phyloP scores from a whole-genome alignment of 2,113 vertebrate species.

The Mixornis gularis region DNA sequence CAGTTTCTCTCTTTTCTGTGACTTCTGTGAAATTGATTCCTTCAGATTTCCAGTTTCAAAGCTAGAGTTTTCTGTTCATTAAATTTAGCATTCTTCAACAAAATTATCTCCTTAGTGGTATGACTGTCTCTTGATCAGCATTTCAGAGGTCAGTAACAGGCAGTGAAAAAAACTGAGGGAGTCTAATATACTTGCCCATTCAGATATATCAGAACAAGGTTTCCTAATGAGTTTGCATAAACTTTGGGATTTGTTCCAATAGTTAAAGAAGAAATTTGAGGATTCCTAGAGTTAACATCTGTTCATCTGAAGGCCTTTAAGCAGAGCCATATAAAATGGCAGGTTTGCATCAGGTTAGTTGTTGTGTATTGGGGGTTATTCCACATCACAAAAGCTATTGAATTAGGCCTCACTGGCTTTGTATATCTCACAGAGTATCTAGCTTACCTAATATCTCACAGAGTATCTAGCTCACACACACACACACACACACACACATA shows the following conservation, averaged over 20 bases:
- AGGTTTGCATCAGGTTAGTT: not conserved
- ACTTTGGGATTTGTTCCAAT: not conserved
- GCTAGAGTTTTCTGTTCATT: not conserved
- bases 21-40: constrained; percentile 1
- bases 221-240: not conserved
- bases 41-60: not conserved
- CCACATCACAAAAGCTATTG: not conserved
- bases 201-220: not conserved
- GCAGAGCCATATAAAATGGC: not conserved
- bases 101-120: not conserved
- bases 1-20: not conserved
- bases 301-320: not conserved
- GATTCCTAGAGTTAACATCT: not conserved
- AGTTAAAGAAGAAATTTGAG: not conserved
- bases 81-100: not conserved
- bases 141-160: not conserved
- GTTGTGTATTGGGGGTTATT: not conserved
- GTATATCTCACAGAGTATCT: not conserved
- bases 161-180: not conserved
- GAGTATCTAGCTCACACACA: too few species aligned
- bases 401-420: not conserved
- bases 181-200: not conserved
- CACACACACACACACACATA: too few species aligned
- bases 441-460: not conserved
- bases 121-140: not conserved